Percentiles rank a stretch among this genome's conserved stretches.
phyloP scores from a whole-genome alignment of 2,888 invertebrate species.

The Esperia sulphurella region DNA sequence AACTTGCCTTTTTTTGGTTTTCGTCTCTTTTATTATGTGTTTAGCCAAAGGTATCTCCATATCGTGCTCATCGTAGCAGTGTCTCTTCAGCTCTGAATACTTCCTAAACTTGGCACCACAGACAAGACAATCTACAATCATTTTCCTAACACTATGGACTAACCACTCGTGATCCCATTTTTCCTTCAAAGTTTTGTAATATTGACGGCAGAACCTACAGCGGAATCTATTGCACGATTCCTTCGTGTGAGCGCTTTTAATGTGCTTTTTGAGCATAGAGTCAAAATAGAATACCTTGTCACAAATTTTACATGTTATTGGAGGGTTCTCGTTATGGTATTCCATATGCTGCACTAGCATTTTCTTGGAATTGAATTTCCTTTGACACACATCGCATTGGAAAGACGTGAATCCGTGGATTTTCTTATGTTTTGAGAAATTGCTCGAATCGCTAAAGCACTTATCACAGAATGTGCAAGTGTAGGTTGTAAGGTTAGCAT shows the following conservation, averaged over 20 bases:
- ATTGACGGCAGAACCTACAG: conserved; percentile 54
- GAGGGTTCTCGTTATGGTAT: conserved; percentile 54
- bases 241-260: conserved; percentile 50
- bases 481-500: conserved; percentile 69
- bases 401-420: conserved; percentile 57
- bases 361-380: conserved; percentile 72
- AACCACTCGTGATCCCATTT: conserved; percentile 75
- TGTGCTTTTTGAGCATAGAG: conserved; percentile 67
- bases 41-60: conserved; percentile 51
- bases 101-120: conserved; percentile 65
- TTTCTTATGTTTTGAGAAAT: conserved; percentile 75
- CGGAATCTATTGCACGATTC: conserved; percentile 34
- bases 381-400: conserved; percentile 66
- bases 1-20: background rate
- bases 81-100: conserved; percentile 58
- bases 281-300: conserved; percentile 56
- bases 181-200: conserved; percentile 51
- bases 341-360: conserved; percentile 69
- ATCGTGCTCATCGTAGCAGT: conserved; percentile 43
- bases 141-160: conserved; percentile 62
- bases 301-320: conserved; percentile 51
- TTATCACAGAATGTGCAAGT: conserved; percentile 70
- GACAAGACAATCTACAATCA: conserved; percentile 56
- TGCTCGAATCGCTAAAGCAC: conserved; percentile 71
- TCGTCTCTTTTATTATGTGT: conserved; percentile 27